phyloP scores from a whole-genome alignment of 2,888 invertebrate genomes.

The Tanypteryx hageni region DNA sequence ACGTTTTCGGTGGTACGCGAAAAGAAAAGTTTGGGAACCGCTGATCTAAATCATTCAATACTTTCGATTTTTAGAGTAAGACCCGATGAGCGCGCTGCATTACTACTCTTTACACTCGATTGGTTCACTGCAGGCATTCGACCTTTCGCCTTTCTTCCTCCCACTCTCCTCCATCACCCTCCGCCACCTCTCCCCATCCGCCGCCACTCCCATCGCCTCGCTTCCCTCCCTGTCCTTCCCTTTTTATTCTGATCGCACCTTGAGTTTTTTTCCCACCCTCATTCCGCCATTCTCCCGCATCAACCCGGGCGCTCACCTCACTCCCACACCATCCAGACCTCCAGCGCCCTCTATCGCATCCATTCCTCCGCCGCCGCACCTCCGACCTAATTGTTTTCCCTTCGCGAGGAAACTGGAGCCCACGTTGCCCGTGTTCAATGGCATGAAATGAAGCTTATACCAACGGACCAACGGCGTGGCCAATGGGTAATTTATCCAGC shows the following conservation, averaged over 20 bases:
- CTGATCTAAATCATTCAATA: no score
- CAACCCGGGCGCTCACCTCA: not conserved
- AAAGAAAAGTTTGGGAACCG: no score
- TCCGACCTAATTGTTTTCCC: not conserved
- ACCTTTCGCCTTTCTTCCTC: no score
- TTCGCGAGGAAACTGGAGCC: not conserved
- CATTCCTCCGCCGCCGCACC: not conserved
- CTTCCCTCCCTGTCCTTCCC: not conserved
- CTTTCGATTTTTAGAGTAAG: no score
- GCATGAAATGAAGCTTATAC: conserved; percentile 19
- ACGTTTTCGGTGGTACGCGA: no score
- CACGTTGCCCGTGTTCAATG: not conserved
- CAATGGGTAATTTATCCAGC: not conserved
- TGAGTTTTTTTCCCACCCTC: not conserved
- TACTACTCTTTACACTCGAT: no score
- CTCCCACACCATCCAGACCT: not conserved
- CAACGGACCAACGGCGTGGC: not conserved
- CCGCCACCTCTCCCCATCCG: no score
- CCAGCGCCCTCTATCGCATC: not conserved
- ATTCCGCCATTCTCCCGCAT: not conserved
- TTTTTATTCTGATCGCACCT: not conserved
- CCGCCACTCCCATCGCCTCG: no score
- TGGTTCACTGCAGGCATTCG: no score
- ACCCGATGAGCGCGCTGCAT: no score
- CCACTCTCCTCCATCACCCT: no score